Evolutionary conservation across 2,888 invertebrate species (phyloP).

Genomic region (Oscheius sp.): DNA sequence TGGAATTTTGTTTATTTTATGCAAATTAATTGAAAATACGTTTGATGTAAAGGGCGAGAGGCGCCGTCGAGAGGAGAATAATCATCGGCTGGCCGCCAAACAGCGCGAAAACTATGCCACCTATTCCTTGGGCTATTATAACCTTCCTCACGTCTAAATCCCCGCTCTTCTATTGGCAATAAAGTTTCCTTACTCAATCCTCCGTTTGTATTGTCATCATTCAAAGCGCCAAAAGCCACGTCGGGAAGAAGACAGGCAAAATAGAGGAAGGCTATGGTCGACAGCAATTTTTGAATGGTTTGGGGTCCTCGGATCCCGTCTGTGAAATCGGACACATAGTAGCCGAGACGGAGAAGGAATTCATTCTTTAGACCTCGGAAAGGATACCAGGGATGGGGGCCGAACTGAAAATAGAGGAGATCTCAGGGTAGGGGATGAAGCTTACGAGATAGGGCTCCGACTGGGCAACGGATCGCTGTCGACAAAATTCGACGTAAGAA

Average conservation of each 20-base stretch:
- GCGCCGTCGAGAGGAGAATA: slow-evolving; percentile 79
- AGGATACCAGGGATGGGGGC: slow-evolving; percentile 72
- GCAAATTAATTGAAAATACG: slow-evolving; percentile 68
- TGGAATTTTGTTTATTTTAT: slow-evolving; percentile 66
- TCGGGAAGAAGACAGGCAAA: slow-evolving; percentile 77
- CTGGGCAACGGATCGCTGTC: no score
- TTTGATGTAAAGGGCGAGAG: slow-evolving; percentile 79
- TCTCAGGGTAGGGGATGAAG: background rate
- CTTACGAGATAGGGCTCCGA: no score
- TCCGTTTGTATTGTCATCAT: slow-evolving; percentile 76
- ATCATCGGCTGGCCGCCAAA: slow-evolving; percentile 79
- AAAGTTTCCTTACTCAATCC: slow-evolving; percentile 73
- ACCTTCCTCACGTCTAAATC: slow-evolving; percentile 69
- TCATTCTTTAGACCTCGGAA: slow-evolving; percentile 75
- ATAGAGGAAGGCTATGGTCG: slow-evolving; percentile 76
- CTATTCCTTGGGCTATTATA: slow-evolving; percentile 75
- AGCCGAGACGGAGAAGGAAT: slow-evolving; percentile 74
- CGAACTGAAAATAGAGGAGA: slow-evolving; percentile 61
- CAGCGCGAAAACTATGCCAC: slow-evolving; percentile 78
- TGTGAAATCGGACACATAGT: slow-evolving; percentile 75
- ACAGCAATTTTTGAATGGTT: slow-evolving; percentile 74
- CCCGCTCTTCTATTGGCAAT: background rate
- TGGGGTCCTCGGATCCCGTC: slow-evolving; percentile 73
- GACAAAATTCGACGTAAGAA: no score
- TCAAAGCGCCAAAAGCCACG: slow-evolving; percentile 77